These are phyloP conservation scores for Oreortyx pictus DNA, from an alignment of 2,797 vertebrate genomes.

Conservation along the genomic window DNA sequence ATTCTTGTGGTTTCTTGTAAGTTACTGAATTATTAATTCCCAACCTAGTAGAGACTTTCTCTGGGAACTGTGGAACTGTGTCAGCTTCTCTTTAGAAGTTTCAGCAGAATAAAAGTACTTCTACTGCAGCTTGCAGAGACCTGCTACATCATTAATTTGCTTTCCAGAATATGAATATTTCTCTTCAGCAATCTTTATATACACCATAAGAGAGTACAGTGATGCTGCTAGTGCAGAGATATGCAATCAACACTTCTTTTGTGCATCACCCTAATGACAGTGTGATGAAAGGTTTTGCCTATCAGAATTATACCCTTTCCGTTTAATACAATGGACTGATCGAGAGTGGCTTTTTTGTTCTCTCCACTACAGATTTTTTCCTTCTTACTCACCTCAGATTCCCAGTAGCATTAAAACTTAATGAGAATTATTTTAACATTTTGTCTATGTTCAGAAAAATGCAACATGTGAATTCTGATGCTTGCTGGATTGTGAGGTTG, in stretches of 20 bases:
- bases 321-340: neutral
- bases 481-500: neutral
- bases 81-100: neutral
- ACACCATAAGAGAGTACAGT: neutral
- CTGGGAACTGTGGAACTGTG: neutral
- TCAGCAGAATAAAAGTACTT: neutral
- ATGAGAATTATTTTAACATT: neutral
- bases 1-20: neutral
- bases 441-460: neutral
- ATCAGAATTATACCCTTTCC: neutral
- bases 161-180: neutral
- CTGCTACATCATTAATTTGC: neutral
- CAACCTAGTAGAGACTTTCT: neutral
- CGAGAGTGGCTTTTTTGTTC: neutral
- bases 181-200: neutral
- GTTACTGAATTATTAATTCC: neutral
- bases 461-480: rapidly evolving
- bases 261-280: neutral
- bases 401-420: neutral
- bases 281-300: neutral
- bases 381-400: neutral
- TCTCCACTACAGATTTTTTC: neutral
- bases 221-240: neutral
- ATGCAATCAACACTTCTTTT: neutral
- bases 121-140: neutral